phyloP scores from a whole-genome alignment of 2,888 invertebrate genomes.

The Drosophila mimetica region DNA sequence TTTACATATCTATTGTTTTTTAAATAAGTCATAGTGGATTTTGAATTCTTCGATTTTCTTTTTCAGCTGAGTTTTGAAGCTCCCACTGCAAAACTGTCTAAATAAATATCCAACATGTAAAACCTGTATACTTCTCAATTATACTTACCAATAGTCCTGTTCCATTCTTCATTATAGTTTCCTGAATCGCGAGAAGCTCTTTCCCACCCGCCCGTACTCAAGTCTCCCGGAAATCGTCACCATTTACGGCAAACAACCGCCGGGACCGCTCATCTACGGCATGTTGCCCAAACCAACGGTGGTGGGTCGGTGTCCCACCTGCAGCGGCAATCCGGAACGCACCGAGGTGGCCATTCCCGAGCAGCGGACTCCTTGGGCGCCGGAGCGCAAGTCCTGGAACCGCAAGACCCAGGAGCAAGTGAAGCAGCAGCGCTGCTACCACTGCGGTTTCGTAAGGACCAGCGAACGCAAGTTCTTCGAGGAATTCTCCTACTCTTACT shows the following conservation, averaged over 20 bases:
- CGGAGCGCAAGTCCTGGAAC: slow-evolving; percentile 80
- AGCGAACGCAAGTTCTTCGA: slow-evolving; percentile 57
- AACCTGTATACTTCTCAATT: too few species aligned
- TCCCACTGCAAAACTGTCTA: too few species aligned
- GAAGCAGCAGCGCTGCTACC: slow-evolving; percentile 61
- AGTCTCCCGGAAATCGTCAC: slow-evolving; percentile 72
- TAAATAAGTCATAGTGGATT: too few species aligned
- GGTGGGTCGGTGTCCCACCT: slow-evolving; percentile 78
- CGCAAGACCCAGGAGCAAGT: slow-evolving; percentile 53
- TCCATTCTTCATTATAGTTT: slow-evolving; percentile 67
- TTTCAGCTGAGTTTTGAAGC: too few species aligned
- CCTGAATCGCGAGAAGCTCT: slow-evolving; percentile 82
- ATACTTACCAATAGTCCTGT: background rate
- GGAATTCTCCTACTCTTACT: slow-evolving; percentile 52
- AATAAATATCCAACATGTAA: too few species aligned
- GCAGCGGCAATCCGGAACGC: slow-evolving; percentile 79
- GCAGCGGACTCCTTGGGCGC: slow-evolving; percentile 83
- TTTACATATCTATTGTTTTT: background rate
- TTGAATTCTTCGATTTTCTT: too few species aligned
- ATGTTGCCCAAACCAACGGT: slow-evolving; percentile 61
- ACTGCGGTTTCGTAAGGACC: slow-evolving; percentile 63
- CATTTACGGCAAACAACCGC: slow-evolving; percentile 66
- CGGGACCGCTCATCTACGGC: slow-evolving; percentile 64
- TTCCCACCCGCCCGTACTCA: slow-evolving; percentile 74
- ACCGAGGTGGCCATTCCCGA: slow-evolving; percentile 82